Conservation (phyloP, 2,113 vertebrate genomes). For the Edolisoma coerulescens region DNA sequence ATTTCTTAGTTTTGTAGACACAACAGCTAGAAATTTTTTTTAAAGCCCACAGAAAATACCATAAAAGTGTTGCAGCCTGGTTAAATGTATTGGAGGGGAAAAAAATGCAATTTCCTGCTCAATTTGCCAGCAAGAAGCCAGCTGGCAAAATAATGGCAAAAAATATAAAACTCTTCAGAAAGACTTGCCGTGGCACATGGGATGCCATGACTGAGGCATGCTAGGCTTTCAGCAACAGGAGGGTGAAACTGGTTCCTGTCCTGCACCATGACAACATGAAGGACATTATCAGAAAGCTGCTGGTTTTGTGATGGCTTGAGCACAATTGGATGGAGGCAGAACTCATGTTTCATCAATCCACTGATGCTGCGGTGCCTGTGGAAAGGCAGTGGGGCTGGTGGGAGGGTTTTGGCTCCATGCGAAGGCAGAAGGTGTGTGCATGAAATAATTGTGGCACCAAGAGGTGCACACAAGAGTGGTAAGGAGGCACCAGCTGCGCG, state of each 20-base stretch:
- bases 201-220: neutral
- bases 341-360: neutral
- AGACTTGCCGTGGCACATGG: rapidly evolving
- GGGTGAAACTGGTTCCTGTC: neutral
- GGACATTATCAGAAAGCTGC: neutral
- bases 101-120: neutral
- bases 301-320: neutral
- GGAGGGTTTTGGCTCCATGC: neutral
- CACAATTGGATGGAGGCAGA: neutral
- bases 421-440: neutral
- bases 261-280: neutral
- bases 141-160: neutral
- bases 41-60: neutral
- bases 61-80: neutral
- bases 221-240: neutral
- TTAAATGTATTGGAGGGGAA: neutral
- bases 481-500: neutral
- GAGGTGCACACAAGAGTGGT: neutral
- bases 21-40: neutral
- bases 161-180: neutral
- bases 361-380: neutral
- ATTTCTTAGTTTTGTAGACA: neutral
- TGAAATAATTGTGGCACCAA: neutral
- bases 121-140: neutral
- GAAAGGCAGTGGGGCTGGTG: neutral